Evolutionary conservation across 2,113 vertebrate genomes (phyloP).

Genomic region (Oenanthe melanoleuca): DNA sequence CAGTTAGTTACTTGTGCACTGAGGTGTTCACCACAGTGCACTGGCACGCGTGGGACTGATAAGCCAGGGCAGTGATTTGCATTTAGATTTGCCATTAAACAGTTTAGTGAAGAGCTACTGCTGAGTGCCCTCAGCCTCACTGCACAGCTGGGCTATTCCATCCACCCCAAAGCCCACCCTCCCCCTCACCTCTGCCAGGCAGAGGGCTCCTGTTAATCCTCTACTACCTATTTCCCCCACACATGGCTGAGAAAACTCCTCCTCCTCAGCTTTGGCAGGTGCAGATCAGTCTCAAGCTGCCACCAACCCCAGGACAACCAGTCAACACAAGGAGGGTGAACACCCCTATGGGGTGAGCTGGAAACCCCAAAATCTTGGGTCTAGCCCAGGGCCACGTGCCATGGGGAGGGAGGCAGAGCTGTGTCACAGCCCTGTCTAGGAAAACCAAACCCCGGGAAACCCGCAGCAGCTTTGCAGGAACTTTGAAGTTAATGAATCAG

Average conservation of each 20-base stretch:
- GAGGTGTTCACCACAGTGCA: fast-evolving
- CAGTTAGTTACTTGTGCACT: neutral
- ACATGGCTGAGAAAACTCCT: fast-evolving
- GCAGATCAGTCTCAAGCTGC: neutral
- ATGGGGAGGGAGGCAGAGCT: neutral
- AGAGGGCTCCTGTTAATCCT: neutral
- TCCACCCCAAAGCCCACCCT: neutral
- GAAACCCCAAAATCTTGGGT: neutral
- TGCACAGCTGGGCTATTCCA: neutral
- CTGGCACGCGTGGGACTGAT: neutral
- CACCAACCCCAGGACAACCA: neutral
- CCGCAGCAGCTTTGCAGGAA: neutral
- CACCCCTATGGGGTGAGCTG: fast-evolving
- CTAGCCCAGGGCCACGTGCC: fast-evolving
- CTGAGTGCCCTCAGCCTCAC: neutral
- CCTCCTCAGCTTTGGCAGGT: neutral
- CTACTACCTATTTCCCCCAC: neutral
- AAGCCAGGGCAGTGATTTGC: neutral
- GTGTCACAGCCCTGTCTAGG: neutral
- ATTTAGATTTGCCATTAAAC: slow-evolving; percentile 6
- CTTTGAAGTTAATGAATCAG: slow-evolving; percentile 21
- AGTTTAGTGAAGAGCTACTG: neutral
- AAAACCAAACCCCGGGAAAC: neutral
- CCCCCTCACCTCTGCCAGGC: neutral
- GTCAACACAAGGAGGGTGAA: fast-evolving